Evolutionary conservation across 2,113 vertebrate genomes (phyloP).

Genomic region (Phoenicopterus ruber): DNA sequence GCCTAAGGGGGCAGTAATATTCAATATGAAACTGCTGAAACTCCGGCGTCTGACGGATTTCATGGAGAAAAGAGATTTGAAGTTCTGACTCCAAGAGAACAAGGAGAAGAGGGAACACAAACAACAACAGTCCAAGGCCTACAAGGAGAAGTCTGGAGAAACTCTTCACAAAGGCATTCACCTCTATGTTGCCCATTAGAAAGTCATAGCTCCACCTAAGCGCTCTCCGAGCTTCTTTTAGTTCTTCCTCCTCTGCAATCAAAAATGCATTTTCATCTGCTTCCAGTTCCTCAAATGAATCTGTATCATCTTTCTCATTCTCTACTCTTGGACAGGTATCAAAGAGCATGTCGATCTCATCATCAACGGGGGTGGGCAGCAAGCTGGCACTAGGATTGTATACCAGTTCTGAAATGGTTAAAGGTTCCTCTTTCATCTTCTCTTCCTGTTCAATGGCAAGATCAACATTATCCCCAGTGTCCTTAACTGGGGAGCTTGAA

Average conservation of each 20-base stretch:
- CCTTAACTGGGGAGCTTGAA: slow-evolving; percentile 69
- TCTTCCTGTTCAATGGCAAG: slow-evolving; percentile 71
- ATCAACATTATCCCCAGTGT: slow-evolving; percentile 66
- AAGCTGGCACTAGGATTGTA: slow-evolving; percentile 95
- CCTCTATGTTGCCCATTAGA: slow-evolving; percentile 82
- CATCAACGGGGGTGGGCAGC: slow-evolving; percentile 89
- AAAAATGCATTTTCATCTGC: slow-evolving; percentile 79
- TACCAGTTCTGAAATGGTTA: slow-evolving; percentile 90
- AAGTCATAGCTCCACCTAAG: slow-evolving; percentile 82
- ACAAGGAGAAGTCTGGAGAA: slow-evolving; percentile 86
- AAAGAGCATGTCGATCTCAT: slow-evolving; percentile 89
- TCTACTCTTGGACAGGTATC: slow-evolving; percentile 84
- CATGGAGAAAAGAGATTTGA: slow-evolving; percentile 94
- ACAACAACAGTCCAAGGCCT: slow-evolving; percentile 82
- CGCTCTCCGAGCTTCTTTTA: slow-evolving; percentile 77
- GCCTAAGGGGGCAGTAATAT: slow-evolving; percentile 94
- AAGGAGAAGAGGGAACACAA: slow-evolving; percentile 86
- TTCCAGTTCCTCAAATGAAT: slow-evolving; percentile 90
- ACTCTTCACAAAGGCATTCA: slow-evolving; percentile 87
- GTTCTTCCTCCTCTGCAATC: slow-evolving; percentile 83
- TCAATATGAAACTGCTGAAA: slow-evolving; percentile 98
- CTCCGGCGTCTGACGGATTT: slow-evolving; percentile 96
- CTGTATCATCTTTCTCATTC: slow-evolving; percentile 86
- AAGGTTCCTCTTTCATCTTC: slow-evolving; percentile 74
- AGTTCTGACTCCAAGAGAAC: slow-evolving; percentile 95